A percentile compares a stretch with the other conserved stretches of the same genome.
phyloP scores from a whole-genome alignment of 2,113 vertebrate species.

The Megalops atlanticus region DNA sequence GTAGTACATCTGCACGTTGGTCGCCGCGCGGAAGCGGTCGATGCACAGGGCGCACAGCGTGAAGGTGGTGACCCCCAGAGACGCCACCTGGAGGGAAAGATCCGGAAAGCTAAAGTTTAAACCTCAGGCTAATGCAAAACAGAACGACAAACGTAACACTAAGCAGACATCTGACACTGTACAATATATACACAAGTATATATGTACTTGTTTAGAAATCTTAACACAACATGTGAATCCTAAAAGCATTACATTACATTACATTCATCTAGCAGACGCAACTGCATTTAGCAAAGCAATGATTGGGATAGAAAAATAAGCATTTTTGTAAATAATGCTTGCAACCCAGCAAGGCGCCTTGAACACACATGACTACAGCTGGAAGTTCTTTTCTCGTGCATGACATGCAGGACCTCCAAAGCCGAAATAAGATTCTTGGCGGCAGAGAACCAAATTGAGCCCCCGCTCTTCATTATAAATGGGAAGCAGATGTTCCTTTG shows the following conservation, averaged over 20 bases:
- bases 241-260: too few relatives aligned
- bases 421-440: neutral
- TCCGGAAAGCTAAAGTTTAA: neutral
- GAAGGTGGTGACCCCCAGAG: slow-evolving; percentile 93
- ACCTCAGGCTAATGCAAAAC: neutral
- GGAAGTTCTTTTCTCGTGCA: neutral
- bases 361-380: neutral
- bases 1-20: slow-evolving; percentile 94
- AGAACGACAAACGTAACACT: neutral
- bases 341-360: neutral
- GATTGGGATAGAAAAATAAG: neutral
- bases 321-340: neutral
- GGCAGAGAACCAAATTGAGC: neutral
- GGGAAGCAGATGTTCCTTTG: slow-evolving; percentile 13
- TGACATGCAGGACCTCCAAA: neutral
- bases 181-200: too few relatives aligned
- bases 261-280: too few relatives aligned
- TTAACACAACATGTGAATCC: too few relatives aligned
- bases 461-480: slow-evolving; percentile 14
- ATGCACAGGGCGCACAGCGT: slow-evolving; percentile 94
- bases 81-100: slow-evolving; percentile 79
- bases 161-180: too few relatives aligned
- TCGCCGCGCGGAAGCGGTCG: slow-evolving; percentile 91
- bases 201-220: too few relatives aligned
- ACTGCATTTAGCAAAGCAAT: neutral